These are phyloP conservation scores for Epizoanthus stellaris DNA, from an alignment of 92 coral and sea anemone genomes.

Conservation along the genomic window DNA sequence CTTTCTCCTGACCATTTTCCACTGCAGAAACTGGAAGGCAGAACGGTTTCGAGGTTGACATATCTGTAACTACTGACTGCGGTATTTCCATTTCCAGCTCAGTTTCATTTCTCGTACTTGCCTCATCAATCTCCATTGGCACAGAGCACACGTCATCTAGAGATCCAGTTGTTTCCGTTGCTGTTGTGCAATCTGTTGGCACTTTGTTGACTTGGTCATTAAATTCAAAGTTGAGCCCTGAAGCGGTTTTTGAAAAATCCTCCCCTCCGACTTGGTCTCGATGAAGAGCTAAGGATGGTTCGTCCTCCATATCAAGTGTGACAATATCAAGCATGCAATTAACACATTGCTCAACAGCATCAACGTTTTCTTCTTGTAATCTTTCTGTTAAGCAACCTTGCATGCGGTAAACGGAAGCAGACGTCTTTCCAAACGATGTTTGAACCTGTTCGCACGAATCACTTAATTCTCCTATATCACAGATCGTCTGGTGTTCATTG, in stretches of 20 bases:
- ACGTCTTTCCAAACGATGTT: not conserved
- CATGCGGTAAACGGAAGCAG: not conserved
- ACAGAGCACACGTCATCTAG: no score
- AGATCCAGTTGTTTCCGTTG: no score
- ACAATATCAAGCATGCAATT: conserved; percentile 6
- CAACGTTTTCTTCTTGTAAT: not conserved
- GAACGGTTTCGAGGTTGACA: no score
- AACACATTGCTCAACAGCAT: not conserved
- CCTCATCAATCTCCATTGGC: no score
- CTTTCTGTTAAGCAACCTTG: not conserved
- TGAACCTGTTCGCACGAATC: not conserved
- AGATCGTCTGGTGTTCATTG: not conserved
- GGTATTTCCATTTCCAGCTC: no score
- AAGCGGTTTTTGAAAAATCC: not conserved
- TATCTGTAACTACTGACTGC: no score
- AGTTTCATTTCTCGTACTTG: no score
- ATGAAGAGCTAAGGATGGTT: not conserved
- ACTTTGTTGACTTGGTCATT: not conserved
- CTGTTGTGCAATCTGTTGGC: no score
- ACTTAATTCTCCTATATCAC: not conserved
- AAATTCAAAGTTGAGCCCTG: not conserved
- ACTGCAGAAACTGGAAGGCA: no score
- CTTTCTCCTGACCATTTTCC: no score
- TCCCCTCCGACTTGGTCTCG: not conserved
- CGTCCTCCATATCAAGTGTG: not conserved